phyloP scores from a whole-genome alignment of 2,113 vertebrate species.

The Eulemur rufifrons region DNA sequence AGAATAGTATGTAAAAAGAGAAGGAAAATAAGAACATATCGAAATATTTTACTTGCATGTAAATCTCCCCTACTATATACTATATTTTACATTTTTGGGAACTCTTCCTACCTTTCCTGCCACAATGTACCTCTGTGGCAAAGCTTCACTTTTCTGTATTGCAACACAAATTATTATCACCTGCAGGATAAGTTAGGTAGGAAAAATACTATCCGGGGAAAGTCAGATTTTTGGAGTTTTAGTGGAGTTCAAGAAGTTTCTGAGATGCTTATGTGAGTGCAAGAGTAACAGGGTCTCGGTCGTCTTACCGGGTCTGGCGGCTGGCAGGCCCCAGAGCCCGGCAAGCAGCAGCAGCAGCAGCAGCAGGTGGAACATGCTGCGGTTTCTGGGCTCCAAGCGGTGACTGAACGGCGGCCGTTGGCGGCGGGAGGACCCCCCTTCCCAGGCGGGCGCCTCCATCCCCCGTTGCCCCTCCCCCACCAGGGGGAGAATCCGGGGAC shows the following conservation, averaged over 20 bases:
- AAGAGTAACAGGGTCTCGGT: background rate
- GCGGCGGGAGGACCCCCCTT: background rate
- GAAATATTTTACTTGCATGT: background rate
- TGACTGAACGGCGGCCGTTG: background rate
- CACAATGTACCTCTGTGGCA: background rate
- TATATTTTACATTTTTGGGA: background rate
- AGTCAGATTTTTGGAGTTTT: background rate
- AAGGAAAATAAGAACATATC: background rate
- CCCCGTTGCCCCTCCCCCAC: background rate
- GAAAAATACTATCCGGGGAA: background rate
- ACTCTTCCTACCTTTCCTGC: background rate
- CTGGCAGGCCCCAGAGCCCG: background rate
- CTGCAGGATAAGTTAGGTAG: background rate
- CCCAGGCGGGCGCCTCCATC: background rate
- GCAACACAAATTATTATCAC: background rate
- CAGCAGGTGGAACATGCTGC: constrained; percentile 15
- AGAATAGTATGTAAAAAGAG: background rate
- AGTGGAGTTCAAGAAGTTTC: background rate
- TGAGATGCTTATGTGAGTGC: background rate
- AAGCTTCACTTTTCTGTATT: too few species aligned
- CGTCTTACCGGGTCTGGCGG: constrained; percentile 5
- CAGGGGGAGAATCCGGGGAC: too few species aligned
- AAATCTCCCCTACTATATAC: background rate
- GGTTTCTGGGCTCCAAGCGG: fast-evolving
- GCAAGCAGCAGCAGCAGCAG: background rate